Conservation (phyloP, 2,113 vertebrate species). For the Micronycteris hirsuta region DNA sequence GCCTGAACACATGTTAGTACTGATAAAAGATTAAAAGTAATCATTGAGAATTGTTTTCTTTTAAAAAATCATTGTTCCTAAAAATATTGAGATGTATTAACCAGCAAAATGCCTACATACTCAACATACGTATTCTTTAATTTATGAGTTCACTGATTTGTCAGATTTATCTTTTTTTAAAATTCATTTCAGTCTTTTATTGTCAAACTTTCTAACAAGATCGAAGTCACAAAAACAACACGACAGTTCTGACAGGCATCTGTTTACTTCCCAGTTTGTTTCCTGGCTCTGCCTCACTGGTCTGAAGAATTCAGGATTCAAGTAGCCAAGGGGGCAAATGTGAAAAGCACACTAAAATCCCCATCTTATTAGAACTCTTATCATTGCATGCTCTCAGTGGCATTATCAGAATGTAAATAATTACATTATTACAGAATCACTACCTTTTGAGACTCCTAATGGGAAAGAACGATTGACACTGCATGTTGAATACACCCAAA, state of each 20-base stretch:
- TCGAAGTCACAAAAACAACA: constrained; percentile 66
- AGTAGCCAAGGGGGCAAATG: constrained; percentile 44
- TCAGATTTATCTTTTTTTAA: constrained; percentile 15
- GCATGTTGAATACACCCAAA: not conserved
- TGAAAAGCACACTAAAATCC: constrained; percentile 23
- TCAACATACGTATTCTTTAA: not conserved
- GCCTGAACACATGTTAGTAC: not conserved
- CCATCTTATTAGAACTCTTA: not conserved
- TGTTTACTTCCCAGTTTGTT: constrained; percentile 67
- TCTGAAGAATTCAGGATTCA: constrained; percentile 65
- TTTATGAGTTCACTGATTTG: constrained; percentile 33
- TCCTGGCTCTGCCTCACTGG: constrained; percentile 72
- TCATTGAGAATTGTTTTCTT: not conserved
- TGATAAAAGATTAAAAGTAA: not conserved
- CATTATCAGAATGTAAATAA: not conserved
- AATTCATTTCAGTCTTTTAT: constrained; percentile 59
- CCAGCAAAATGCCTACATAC: not conserved
- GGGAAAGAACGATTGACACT: not conserved
- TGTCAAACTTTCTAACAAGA: constrained; percentile 64
- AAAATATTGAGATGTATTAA: not conserved
- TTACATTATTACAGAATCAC: not conserved
- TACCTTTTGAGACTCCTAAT: not conserved
- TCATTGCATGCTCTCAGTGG: not conserved
- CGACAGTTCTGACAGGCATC: constrained; percentile 67
- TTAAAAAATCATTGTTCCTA: not conserved